Evolutionary conservation across 2,888 invertebrate species (phyloP).

Genomic region (Apomyelois bistriatella): DNA sequence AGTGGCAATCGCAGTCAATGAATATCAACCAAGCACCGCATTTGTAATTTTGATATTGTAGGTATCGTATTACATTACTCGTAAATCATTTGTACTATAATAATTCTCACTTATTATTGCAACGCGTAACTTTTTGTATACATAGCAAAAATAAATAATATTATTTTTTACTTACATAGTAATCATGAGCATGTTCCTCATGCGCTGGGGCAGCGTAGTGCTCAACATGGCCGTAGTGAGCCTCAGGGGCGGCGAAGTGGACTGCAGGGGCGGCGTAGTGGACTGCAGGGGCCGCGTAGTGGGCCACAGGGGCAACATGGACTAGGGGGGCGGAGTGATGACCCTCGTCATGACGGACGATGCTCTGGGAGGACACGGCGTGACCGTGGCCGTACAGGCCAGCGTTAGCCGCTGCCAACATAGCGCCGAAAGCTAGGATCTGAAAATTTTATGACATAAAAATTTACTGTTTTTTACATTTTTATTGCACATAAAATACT

Average conservation of each 20-base stretch:
- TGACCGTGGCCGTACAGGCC: slow-evolving; percentile 51
- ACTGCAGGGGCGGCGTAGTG: slow-evolving; percentile 33
- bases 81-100: too few species aligned
- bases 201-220: slow-evolving; percentile 27
- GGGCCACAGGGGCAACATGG: slow-evolving; percentile 19
- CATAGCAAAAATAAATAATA: too few species aligned
- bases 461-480: neutral
- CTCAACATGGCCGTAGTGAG: slow-evolving; percentile 30
- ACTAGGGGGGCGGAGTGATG: slow-evolving; percentile 40
- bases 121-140: too few species aligned
- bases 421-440: slow-evolving; percentile 59
- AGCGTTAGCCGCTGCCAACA: slow-evolving; percentile 68
- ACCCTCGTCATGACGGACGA: slow-evolving; percentile 53
- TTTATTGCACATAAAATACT: too few species aligned
- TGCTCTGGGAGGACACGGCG: slow-evolving; percentile 57
- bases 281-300: slow-evolving; percentile 24
- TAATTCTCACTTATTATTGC: too few species aligned
- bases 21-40: too few species aligned
- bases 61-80: too few species aligned
- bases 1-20: too few species aligned
- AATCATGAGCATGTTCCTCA: slow-evolving; percentile 67
- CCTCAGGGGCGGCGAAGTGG: slow-evolving; percentile 34
- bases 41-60: too few species aligned
- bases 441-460: slow-evolving; percentile 29
- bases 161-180: slow-evolving; percentile 32